Evolutionary conservation across 2,113 vertebrate species (phyloP), one percentile per base, ranked within the genome.

Genomic region (Donacobius atricapilla): DNA sequence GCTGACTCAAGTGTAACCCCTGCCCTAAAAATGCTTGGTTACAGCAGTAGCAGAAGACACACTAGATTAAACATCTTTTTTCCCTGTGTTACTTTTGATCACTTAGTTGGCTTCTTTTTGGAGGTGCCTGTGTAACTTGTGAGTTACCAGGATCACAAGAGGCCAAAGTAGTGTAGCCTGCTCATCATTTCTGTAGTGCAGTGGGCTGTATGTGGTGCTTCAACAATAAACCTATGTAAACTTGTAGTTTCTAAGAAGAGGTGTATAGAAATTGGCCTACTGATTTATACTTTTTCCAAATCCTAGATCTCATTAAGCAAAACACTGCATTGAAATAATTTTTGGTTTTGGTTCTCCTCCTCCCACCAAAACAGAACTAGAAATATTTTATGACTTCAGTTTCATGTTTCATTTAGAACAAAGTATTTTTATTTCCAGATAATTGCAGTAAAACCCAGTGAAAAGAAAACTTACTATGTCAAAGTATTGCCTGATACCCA

Each of bases 71-170:
- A 22, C 30, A 17, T 4, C 1, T 17, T 42, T 22, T 77, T 40
- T n/a, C 14, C 20, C 25, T 64, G 11, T 64, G 24, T 64, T 53
- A 28, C 8, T 64, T 61, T 42, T n/a, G 47, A 8, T 42, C 18
- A 51, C 14, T n/a, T 42, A 10, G 30, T 8, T 78, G 47, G 19
- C 14, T 28, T 78, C 30, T 42, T n/a, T 22, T 53, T 2, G 1
- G 37, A 9, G 19, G 3, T n/a, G 19, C 11, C 9, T 22, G 19
- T 0, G 0, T n/a, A 42, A n/a, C 58, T 11, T 42, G 47, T 23
- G 58, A 64, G 8, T 78, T 51, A 28, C 27, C 28, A 28, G 39
- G 31, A n/a, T 44, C 48, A 69, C 4, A n/a, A 50, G 42, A 61
- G 28, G 25, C 19, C 48, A 28, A 28, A 54, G 12, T 6, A 23